Base-by-base conservation (phyloP, 2,797 vertebrate species). In the Picus viridis region DNA sequence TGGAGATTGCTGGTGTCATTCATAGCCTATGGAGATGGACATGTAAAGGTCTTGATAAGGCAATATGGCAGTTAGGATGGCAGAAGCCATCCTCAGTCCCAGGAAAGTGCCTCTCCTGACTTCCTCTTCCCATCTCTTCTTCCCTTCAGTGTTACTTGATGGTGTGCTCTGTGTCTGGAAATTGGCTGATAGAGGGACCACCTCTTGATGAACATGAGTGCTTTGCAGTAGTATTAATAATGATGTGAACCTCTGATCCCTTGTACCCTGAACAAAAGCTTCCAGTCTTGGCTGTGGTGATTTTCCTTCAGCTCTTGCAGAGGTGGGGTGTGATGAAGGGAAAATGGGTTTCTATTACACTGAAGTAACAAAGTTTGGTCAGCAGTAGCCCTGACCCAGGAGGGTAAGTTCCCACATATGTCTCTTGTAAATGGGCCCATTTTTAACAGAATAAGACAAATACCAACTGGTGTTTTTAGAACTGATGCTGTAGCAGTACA, bases 11-110 rank as follows among this genome's bases (percentile, higher is more conserved):
- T 23, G 34, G 18, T 64, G 45, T 39, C 0, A 3, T 9, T 16
- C 49, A 27, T 12, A 71, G 58, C 3, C 47, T 5, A 0, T 56
- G 43, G 64, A 83, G 88, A 43, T 8, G 51, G 34, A 20, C 1
- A 3, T n/a, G 18, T 20, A 41, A 68, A 61, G 15, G 6, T 36
- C 63, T 56, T 64, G 57, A 81, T 29, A 39, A 67, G 24, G 53
- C 14, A 77, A 8, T 0, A 0, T 30, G 30, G 45, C 30, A 59
- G 8, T 0, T 39, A 56, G 34, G 29, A 17, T 47, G 59, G 51
- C 72, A 80, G 67, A 87, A 85, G 20, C 32, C 19, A 23, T 26
- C 12, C 15, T 71, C n/a, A 36, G 12, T 26, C 22, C 30, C 24
- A 76, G n/a, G 8, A 2, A 73, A 57, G 12, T 71, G 23, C 2